phyloP scores from a whole-genome alignment of 2,113 vertebrate genomes.

The Bufo gargarizans region DNA sequence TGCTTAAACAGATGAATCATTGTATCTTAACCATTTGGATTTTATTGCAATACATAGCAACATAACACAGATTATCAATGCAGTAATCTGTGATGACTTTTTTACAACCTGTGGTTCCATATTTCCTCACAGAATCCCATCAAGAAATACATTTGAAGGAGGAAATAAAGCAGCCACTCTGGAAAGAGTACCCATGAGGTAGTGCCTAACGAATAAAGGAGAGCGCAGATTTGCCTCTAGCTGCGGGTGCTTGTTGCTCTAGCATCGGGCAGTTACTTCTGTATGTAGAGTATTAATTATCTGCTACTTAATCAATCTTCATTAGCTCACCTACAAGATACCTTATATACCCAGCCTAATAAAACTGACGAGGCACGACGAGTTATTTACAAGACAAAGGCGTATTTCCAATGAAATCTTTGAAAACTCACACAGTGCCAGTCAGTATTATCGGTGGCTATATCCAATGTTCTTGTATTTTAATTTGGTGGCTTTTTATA shows the following conservation, averaged over 20 bases:
- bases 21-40: background rate
- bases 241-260: background rate
- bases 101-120: constrained; percentile 52
- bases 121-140: constrained; percentile 70
- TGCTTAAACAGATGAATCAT: background rate
- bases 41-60: background rate
- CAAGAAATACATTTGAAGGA: constrained; percentile 63
- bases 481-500: background rate
- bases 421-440: background rate
- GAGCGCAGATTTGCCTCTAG: background rate
- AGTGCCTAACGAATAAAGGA: constrained; percentile 28
- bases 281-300: background rate
- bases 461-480: background rate
- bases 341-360: background rate
- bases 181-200: constrained; percentile 70
- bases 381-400: background rate
- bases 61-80: background rate
- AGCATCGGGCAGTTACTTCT: background rate
- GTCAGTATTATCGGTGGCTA: background rate
- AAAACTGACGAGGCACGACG: background rate
- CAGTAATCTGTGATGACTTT: constrained; percentile 9
- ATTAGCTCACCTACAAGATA: background rate
- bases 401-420: too few relatives aligned
- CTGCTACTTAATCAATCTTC: background rate
- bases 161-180: constrained; percentile 62